phyloP scores from a whole-genome alignment of 1,140 invertebrate genomes.

The Bombus waltoni region DNA sequence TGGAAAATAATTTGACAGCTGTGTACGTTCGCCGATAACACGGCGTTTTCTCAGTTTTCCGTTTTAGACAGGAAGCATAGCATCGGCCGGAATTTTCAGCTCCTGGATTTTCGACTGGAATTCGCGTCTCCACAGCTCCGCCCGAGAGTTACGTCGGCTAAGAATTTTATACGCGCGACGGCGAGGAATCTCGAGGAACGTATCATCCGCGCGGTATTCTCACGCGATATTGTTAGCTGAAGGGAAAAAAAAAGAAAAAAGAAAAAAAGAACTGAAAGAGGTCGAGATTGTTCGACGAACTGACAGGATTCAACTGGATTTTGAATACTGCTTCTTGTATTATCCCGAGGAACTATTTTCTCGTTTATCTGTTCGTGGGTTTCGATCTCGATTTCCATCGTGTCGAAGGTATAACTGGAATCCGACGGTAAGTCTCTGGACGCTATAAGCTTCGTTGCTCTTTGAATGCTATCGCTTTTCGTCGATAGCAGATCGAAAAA shows the following conservation, averaged over 20 bases:
- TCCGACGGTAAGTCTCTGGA: neutral
- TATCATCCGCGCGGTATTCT: neutral
- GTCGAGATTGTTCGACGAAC: neutral
- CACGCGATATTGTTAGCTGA: no score
- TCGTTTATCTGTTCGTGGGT: no score
- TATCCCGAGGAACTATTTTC: neutral
- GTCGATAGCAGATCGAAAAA: neutral
- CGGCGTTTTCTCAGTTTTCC: conserved; percentile 46
- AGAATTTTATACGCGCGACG: conserved; percentile 18
- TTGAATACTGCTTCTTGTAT: neutral
- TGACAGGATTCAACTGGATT: neutral
- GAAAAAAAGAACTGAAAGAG: neutral
- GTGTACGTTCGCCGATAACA: conserved; percentile 19
- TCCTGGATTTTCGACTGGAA: conserved; percentile 27
- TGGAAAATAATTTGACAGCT: conserved; percentile 66
- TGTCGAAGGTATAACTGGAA: neutral
- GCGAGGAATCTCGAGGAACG: neutral
- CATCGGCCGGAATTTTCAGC: conserved; percentile 19
- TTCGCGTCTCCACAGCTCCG: neutral
- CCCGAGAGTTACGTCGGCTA: neutral
- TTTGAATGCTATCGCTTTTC: no score
- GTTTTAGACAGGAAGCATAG: conserved; percentile 41
- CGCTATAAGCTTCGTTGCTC: neutral
- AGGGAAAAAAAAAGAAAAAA: neutral
- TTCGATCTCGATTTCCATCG: neutral